Evolutionary conservation across 2,797 vertebrate species (phyloP).

Genomic region (Sarcophilus harrisii): DNA sequence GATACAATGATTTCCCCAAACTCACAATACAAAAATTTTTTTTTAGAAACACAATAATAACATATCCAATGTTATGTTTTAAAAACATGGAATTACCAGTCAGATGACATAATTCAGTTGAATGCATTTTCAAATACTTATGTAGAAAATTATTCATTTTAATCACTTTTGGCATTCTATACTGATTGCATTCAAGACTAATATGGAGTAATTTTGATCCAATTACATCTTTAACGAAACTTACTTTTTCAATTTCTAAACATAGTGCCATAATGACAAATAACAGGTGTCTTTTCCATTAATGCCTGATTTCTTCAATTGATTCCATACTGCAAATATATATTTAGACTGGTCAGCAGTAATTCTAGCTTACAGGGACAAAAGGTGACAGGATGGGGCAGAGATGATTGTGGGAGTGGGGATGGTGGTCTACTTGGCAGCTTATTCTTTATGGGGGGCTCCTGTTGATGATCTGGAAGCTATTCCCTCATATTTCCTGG

Average conservation of each 20-base stretch:
- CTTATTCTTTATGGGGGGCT: not conserved
- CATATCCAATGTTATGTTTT: not conserved
- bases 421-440: not conserved
- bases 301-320: not conserved
- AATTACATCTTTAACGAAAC: not conserved
- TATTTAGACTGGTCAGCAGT: not conserved
- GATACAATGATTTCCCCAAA: not conserved
- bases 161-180: not conserved
- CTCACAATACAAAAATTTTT: not conserved
- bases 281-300: not conserved
- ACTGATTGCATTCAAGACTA: not conserved
- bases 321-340: not conserved
- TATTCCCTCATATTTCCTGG: not conserved
- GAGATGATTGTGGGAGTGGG: not conserved
- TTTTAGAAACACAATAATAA: not conserved
- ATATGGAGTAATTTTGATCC: not conserved
- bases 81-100: not conserved
- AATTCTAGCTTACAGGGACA: not conserved
- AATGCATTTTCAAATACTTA: not conserved
- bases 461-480: not conserved
- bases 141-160: not conserved
- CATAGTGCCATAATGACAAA: not conserved
- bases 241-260: not conserved
- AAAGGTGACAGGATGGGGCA: not conserved
- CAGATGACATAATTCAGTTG: not conserved